Evolutionary conservation across 1,140 invertebrate species (phyloP).

Genomic region (Nasonia vitripennis): DNA sequence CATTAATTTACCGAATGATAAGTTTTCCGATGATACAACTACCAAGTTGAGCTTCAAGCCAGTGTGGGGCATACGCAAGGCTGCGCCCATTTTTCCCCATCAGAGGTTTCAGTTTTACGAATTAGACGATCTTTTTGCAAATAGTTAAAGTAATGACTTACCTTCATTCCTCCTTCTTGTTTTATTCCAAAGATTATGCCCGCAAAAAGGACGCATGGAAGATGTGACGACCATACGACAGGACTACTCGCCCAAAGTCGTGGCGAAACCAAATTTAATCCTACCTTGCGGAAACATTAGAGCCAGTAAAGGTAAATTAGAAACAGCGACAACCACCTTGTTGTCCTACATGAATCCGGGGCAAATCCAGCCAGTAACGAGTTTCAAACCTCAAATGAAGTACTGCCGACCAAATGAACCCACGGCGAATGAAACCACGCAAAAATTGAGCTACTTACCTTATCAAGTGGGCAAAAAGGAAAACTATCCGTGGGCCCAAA

Average conservation of each 20-base stretch:
- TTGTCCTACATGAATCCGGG: conserved; percentile 66
- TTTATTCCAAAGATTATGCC: conserved; percentile 51
- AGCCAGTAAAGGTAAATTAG: conserved; percentile 67
- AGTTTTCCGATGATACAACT: conserved; percentile 66
- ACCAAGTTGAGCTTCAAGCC: conserved; percentile 65
- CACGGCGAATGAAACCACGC: conserved; percentile 72
- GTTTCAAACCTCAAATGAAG: conserved; percentile 75
- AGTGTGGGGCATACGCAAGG: conserved; percentile 59
- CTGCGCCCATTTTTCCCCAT: conserved; percentile 63
- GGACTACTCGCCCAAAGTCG: conserved; percentile 80
- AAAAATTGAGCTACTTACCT: conserved; percentile 68
- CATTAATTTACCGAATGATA: conserved; percentile 62
- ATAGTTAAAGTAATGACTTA: no score
- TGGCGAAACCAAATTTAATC: conserved; percentile 68
- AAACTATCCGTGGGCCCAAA: conserved; percentile 65
- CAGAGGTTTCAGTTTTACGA: conserved; percentile 58
- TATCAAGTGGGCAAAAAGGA: conserved; percentile 59
- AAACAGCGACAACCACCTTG: conserved; percentile 61
- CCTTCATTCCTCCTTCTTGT: neutral
- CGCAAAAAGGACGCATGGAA: conserved; percentile 80
- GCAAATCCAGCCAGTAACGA: conserved; percentile 62
- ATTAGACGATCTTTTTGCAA: no score
- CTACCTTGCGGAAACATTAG: conserved; percentile 71
- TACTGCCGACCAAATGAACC: conserved; percentile 75
- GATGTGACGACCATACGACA: conserved; percentile 81